Evolutionary conservation across 2,113 vertebrate genomes (phyloP).

Genomic region (Platichthys flesus): DNA sequence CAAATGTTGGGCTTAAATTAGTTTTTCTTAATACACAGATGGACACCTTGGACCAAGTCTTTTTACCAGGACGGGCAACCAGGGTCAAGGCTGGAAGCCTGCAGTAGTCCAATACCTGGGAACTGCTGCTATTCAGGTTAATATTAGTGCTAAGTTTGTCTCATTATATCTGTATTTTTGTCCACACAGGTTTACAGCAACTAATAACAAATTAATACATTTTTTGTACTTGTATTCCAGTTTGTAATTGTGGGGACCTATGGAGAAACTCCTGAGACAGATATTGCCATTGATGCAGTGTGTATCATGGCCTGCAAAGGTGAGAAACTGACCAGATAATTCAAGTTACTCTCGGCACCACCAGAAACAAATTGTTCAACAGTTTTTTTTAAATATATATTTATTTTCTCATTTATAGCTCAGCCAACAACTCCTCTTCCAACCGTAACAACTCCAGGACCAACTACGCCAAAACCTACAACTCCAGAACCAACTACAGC

Average conservation of each 20-base stretch:
- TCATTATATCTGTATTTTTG: neutral
- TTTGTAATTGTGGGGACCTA: constrained; percentile 83
- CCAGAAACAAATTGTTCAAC: fast-evolving
- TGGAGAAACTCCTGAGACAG: constrained; percentile 79
- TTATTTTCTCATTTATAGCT: constrained; percentile 28
- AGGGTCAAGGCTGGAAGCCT: constrained; percentile 76
- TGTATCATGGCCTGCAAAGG: constrained; percentile 81
- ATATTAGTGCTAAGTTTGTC: neutral
- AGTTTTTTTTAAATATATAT: neutral
- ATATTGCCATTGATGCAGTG: constrained; percentile 85
- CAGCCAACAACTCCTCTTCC: constrained; percentile 47
- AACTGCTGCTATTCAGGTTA: constrained; percentile 68
- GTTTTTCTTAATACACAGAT: constrained; percentile 44
- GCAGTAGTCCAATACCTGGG: constrained; percentile 64
- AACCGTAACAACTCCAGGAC: constrained; percentile 17
- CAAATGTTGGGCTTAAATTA: neutral
- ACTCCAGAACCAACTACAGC: neutral
- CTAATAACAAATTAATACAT: neutral
- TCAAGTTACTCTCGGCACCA: neutral
- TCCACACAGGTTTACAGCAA: neutral
- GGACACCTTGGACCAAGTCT: constrained; percentile 66
- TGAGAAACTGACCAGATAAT: constrained; percentile 47
- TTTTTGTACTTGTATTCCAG: constrained; percentile 67
- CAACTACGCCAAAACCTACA: constrained; percentile 6
- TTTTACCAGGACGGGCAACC: constrained; percentile 74